A percentile compares a stretch with the other conserved stretches of the same genome.
Evolutionary conservation across 1,140 invertebrate genomes (phyloP).

Genomic region (Babylonia areolata): DNA sequence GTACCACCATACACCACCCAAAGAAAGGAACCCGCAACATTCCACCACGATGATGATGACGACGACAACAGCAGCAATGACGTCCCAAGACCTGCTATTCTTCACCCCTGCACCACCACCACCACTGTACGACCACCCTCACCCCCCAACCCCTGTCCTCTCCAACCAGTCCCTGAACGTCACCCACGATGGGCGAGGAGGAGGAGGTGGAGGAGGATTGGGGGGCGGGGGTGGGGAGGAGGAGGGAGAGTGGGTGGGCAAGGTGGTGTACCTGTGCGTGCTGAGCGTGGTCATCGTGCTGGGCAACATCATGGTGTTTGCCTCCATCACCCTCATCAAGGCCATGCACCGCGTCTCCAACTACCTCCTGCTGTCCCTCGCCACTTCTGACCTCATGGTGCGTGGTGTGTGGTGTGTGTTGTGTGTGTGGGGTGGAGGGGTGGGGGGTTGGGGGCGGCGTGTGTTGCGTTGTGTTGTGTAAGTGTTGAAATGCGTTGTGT

Average conservation of each 20-base stretch:
- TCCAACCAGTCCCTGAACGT: background rate
- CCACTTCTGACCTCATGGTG: slow-evolving; percentile 84
- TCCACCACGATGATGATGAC: too few species aligned
- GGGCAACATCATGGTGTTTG: slow-evolving; percentile 81
- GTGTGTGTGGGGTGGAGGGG: too few species aligned
- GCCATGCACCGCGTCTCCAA: slow-evolving; percentile 82
- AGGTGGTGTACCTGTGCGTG: background rate
- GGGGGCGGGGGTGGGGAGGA: background rate
- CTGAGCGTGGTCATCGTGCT: slow-evolving; percentile 78
- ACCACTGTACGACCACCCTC: background rate
- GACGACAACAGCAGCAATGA: background rate
- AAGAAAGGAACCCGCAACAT: too few species aligned
- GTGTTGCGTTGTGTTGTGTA: too few species aligned
- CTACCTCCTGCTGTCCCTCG: slow-evolving; percentile 82
- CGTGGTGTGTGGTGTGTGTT: slow-evolving; percentile 84
- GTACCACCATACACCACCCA: too few species aligned
- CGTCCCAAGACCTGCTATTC: background rate
- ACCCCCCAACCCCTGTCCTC: background rate
- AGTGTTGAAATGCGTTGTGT: too few species aligned
- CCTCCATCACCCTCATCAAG: slow-evolving; percentile 77
- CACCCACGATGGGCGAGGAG: background rate
- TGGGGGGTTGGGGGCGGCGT: too few species aligned
- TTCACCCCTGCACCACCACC: background rate
- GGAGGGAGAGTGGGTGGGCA: background rate
- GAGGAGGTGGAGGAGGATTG: background rate